Evolutionary conservation across 2,113 vertebrate species (phyloP).

Genomic region (Lepus americanus): DNA sequence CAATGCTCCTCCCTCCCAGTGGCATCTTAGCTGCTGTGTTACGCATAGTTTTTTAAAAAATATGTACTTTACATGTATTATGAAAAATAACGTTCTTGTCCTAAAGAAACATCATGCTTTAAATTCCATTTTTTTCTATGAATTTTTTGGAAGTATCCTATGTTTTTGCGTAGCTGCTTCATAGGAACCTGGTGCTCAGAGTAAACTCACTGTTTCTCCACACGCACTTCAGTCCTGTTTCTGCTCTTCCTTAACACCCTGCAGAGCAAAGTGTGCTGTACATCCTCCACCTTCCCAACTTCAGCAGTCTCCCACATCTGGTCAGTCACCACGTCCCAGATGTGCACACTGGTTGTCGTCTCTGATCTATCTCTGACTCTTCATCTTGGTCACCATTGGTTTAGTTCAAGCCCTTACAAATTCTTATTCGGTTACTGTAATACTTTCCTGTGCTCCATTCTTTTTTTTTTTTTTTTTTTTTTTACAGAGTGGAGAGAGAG

Average conservation of each 20-base stretch:
- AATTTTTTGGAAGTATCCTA: no score
- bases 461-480: no score
- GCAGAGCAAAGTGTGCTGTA: fast-evolving
- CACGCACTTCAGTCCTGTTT: background rate
- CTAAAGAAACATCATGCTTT: no score
- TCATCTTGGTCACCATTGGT: background rate
- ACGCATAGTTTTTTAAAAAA: no score
- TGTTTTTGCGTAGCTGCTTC: background rate
- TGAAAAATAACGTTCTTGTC: no score
- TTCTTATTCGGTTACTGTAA: slow-evolving; percentile 3
- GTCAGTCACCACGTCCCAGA: background rate
- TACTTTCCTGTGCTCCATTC: background rate
- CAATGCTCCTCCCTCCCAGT: no score
- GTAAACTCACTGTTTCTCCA: background rate
- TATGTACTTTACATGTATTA: no score
- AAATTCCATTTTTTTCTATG: no score
- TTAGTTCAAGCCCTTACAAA: background rate
- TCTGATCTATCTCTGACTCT: background rate
- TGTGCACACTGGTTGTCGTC: background rate
- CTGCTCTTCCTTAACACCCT: background rate
- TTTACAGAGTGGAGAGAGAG: no score
- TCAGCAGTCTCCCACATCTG: background rate
- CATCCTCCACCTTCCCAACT: background rate
- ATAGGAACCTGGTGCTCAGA: background rate
- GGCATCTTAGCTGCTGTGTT: no score